A percentile compares a stretch with the other conserved stretches of the same genome.
These are phyloP conservation scores for Tetraneura akinire DNA, from an alignment of 1,140 invertebrate species.

Conservation along the genomic window DNA sequence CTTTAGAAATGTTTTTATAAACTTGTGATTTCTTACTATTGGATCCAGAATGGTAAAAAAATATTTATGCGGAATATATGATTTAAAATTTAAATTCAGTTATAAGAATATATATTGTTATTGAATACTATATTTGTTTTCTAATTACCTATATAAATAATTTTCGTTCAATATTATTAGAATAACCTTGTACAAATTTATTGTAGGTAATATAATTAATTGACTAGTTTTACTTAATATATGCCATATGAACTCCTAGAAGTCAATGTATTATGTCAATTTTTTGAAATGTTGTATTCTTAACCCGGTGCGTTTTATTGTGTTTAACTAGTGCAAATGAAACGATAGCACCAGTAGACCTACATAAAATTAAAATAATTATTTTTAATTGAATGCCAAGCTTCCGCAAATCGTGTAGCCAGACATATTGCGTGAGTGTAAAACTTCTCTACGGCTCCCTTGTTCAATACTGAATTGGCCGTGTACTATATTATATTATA, in stretches of 20 bases:
- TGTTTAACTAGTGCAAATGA: constrained; percentile 17
- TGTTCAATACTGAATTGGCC: neutral
- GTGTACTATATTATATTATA: neutral
- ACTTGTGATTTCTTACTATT: too few species aligned
- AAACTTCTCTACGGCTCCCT: constrained; percentile 19
- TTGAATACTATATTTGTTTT: neutral
- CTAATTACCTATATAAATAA: neutral
- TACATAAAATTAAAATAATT: constrained; percentile 28
- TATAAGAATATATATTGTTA: too few species aligned
- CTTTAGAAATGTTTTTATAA: too few species aligned
- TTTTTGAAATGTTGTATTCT: constrained; percentile 6
- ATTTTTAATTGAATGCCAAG: constrained; percentile 43
- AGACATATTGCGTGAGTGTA: constrained; percentile 8
- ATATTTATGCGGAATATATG: too few species aligned
- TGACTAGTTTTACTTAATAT: neutral
- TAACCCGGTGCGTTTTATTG: constrained; percentile 4
- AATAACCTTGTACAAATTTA: neutral
- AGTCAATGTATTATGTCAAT: neutral
- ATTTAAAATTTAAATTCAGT: too few species aligned
- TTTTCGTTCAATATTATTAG: neutral
- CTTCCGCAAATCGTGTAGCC: constrained; percentile 15
- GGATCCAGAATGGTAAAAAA: too few species aligned
- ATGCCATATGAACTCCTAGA: neutral
- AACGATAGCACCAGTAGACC: neutral
- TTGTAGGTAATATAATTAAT: neutral